Conservation (phyloP, 2,797 vertebrate species). For the Coreius guichenoti region DNA sequence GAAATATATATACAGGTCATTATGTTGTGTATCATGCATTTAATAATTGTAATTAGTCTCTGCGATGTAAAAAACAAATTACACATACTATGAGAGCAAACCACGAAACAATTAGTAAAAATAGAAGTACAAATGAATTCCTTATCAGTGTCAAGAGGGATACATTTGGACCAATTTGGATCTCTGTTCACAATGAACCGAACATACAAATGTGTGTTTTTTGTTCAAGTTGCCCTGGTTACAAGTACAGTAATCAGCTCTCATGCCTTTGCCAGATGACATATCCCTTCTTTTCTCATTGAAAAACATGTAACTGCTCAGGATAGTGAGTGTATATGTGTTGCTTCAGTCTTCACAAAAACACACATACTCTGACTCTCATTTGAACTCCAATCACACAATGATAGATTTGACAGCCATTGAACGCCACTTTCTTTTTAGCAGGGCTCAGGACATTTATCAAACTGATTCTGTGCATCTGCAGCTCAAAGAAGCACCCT, state of each 20-base stretch:
- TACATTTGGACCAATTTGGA: too few relatives aligned
- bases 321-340: not conserved
- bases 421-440: slow-evolving; percentile 12
- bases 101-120: not conserved
- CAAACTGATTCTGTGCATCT: slow-evolving; percentile 41
- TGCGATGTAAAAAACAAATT: not conserved
- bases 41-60: not conserved
- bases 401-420: slow-evolving; percentile 34
- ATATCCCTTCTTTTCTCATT: slow-evolving; percentile 5
- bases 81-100: not conserved
- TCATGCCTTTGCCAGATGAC: slow-evolving; percentile 12
- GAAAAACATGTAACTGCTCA: slow-evolving; percentile 11
- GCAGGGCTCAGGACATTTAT: slow-evolving; percentile 25
- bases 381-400: not conserved
- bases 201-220: not conserved
- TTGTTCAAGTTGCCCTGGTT: slow-evolving; percentile 12
- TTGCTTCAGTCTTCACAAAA: not conserved
- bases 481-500: slow-evolving; percentile 6
- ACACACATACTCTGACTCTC: not conserved
- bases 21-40: not conserved
- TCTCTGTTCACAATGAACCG: not conserved
- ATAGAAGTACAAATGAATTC: not conserved
- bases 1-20: not conserved
- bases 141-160: not conserved
- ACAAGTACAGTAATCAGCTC: not conserved